Percentiles rank a stretch among this genome's conserved stretches.
Evolutionary conservation across 2,797 vertebrate genomes (phyloP).

Genomic region (Helarctos malayanus): DNA sequence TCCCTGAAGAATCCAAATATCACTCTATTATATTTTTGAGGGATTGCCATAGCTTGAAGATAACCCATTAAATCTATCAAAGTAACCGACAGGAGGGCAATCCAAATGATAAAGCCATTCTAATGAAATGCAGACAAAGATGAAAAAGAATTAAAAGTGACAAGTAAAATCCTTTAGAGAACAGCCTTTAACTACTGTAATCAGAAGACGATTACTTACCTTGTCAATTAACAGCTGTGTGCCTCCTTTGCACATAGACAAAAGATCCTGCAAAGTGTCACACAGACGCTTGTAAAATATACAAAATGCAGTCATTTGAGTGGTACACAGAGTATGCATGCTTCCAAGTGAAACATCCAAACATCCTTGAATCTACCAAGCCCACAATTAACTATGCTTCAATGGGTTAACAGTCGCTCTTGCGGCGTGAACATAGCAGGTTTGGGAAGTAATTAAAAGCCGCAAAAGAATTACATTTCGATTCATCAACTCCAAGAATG

Average conservation of each 20-base stretch:
- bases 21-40: constrained; percentile 83
- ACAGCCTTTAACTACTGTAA: constrained; percentile 88
- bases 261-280: constrained; percentile 80
- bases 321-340: constrained; percentile 53
- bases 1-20: constrained; percentile 84
- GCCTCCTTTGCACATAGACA: constrained; percentile 78
- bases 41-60: constrained; percentile 76
- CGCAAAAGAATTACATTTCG: constrained; percentile 42
- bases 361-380: constrained; percentile 58
- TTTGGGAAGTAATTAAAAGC: constrained; percentile 72
- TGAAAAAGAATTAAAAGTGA: constrained; percentile 90
- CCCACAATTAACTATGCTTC: constrained; percentile 62
- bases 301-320: constrained; percentile 68
- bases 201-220: constrained; percentile 89
- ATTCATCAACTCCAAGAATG: constrained; percentile 73
- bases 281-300: constrained; percentile 74
- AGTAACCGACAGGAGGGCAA: constrained; percentile 84
- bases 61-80: constrained; percentile 86
- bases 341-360: constrained; percentile 60
- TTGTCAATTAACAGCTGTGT: constrained; percentile 88
- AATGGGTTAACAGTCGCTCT: constrained; percentile 39
- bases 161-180: constrained; percentile 89
- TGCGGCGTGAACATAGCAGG: constrained; percentile 49
- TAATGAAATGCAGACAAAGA: constrained; percentile 89
- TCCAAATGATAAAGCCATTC: constrained; percentile 86